Evolutionary conservation across 2,888 invertebrate genomes (phyloP).

Genomic region (Leptinotarsa haldemani): DNA sequence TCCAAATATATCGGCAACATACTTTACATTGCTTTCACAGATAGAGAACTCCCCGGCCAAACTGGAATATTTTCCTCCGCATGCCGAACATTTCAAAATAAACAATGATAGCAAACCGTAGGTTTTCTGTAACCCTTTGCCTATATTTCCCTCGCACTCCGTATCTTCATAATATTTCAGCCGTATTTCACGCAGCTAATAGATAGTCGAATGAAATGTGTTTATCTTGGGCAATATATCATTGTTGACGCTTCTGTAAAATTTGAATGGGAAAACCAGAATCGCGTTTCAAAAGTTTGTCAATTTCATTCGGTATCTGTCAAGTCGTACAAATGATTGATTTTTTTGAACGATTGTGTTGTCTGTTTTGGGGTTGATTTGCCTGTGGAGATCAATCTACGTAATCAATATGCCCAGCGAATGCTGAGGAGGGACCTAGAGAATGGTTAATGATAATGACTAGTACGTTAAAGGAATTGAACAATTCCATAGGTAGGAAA

Average conservation of each 20-base stretch:
- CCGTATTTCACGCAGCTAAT: conserved; percentile 37
- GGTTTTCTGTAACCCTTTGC: conserved; percentile 21
- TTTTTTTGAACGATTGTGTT: conserved; percentile 36
- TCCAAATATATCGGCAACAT: neutral
- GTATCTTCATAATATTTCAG: conserved; percentile 38
- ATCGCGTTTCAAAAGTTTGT: conserved; percentile 45
- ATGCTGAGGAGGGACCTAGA: neutral
- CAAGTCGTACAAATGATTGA: conserved; percentile 41
- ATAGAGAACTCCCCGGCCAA: neutral
- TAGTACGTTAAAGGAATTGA: neutral
- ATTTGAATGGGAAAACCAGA: conserved; percentile 44
- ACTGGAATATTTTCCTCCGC: neutral
- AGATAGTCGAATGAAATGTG: conserved; percentile 42
- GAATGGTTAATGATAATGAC: neutral
- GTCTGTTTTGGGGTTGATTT: conserved; percentile 30
- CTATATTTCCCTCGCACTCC: neutral
- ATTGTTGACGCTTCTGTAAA: conserved; percentile 41
- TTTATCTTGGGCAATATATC: conserved; percentile 45
- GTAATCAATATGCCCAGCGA: conserved; percentile 1
- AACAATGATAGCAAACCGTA: conserved; percentile 1
- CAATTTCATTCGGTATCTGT: conserved; percentile 44
- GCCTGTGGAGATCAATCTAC: neutral
- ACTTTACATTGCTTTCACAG: neutral
- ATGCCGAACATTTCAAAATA: conserved; percentile 1
- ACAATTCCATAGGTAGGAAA: neutral